Evolutionary conservation across 2,113 vertebrate species (phyloP).

Genomic region (Chrysochloris asiatica): DNA sequence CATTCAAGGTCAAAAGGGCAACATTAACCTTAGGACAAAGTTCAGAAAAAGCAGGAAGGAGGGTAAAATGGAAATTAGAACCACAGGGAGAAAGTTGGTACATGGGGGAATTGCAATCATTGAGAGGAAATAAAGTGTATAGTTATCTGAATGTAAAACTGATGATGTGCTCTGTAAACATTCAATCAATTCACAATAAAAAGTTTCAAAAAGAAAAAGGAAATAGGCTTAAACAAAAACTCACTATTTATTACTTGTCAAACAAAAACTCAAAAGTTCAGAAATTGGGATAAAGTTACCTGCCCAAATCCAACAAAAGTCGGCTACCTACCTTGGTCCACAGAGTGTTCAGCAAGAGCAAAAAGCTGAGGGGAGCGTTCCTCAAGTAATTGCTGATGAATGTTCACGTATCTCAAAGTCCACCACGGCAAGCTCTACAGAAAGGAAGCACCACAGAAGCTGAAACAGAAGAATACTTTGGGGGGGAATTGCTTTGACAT

Average conservation of each 20-base stretch:
- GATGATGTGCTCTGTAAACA: no score
- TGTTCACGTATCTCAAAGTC: slow-evolving; percentile 90
- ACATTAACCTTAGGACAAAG: no score
- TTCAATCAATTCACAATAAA: no score
- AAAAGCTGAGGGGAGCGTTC: slow-evolving; percentile 92
- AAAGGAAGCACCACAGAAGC: not conserved
- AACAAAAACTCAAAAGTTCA: slow-evolving; percentile 17
- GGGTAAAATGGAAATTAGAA: no score
- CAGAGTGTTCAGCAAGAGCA: slow-evolving; percentile 84
- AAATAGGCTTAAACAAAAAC: slow-evolving; percentile 16
- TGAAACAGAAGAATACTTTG: not conserved
- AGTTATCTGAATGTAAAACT: no score
- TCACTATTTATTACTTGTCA: not conserved
- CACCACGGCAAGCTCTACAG: slow-evolving; percentile 94
- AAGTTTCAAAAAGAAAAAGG: not conserved
- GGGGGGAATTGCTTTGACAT: not conserved
- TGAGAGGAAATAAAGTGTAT: no score
- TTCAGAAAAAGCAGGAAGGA: no score
- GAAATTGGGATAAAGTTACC: not conserved
- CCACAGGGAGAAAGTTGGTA: no score
- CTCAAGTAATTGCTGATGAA: slow-evolving; percentile 96
- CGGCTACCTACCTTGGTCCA: slow-evolving; percentile 87
- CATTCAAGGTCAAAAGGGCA: no score
- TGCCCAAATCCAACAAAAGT: not conserved
- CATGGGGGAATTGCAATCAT: no score